Evolutionary conservation across 37 sponge, comb jelly and placozoan species (phyloP), one percentile per base, ranked within the genome.

Genomic region (Crambe crambe): DNA sequence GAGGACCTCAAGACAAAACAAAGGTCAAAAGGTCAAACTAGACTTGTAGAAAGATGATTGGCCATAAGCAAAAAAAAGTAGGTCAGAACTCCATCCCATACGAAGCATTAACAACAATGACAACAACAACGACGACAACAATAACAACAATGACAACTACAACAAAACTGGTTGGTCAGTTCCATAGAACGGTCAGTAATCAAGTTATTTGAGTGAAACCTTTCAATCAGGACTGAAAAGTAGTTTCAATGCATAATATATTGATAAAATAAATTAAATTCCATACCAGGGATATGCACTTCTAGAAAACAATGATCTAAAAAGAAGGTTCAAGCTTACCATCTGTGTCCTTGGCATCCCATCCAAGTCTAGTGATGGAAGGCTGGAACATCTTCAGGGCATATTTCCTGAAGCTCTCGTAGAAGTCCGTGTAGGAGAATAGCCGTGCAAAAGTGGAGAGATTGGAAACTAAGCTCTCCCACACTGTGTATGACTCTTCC

Each of bases 401-500:
- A 79, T 84, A 90, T 40, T 74, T 63, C 77, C 93, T 84, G 89
- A 88, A 96, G 66, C 64, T 60, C 37, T 51, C 40, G 58, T 83
- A 56, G 81, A 69, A 87, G 68, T 90, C 88, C 44, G 89, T 82
- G 79, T 87, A 64, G 57, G 80, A 73, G 63, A 90, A 70, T 18
- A 90, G 79, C 18, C 88, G 85, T 22, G 30, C 58, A 22, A 85
- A 12, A 62, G 36, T 76, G 57, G 63, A 22, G 37, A 85, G 61
- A 29, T 62, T 85, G 54, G 47, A 63, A 56, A 58, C 76, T 85
- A 47, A 15, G 44, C 82, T 83, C 73, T 83, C 78, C 93, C 93
- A 90, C 15, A 97, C 94, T 2, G 91, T 96, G 85, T 89, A 98
- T 72, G 85, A 87, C 36, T 75, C 67, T 78, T 98, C 99, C 12